These are phyloP conservation scores for Piprites chloris DNA, from an alignment of 2,113 vertebrate species.

Conservation along the genomic window DNA sequence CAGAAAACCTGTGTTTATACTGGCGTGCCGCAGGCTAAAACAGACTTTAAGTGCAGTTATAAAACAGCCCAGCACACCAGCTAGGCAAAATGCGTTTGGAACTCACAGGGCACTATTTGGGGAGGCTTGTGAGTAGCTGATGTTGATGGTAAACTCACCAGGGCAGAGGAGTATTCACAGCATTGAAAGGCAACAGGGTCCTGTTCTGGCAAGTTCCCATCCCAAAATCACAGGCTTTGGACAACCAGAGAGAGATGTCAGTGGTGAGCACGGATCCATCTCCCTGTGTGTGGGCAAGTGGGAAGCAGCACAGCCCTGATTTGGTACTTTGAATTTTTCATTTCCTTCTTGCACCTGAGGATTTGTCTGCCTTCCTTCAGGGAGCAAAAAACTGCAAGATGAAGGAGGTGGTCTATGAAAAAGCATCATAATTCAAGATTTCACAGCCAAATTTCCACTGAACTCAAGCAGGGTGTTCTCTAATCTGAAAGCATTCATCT, in stretches of 20 bases:
- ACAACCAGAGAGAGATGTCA: fast-evolving
- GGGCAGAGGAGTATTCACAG: not conserved
- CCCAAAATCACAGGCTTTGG: not conserved
- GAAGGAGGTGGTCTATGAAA: not conserved
- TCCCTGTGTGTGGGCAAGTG: not conserved
- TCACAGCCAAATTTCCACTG: not conserved
- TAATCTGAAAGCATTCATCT: not conserved
- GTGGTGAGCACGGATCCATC: not conserved
- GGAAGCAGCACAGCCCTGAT: not conserved
- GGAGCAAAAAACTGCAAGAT: not conserved
- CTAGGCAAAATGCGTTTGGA: not conserved
- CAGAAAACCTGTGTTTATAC: not conserved
- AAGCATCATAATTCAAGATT: not conserved
- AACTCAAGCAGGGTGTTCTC: not conserved
- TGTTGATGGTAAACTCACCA: not conserved
- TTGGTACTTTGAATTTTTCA: not conserved
- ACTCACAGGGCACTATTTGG: not conserved
- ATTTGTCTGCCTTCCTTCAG: not conserved
- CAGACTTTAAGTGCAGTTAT: not conserved
- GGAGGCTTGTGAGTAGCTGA: not conserved
- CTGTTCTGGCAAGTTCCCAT: not conserved
- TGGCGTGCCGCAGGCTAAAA: not conserved
- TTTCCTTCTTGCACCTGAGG: not conserved
- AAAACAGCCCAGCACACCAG: not conserved
- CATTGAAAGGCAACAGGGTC: not conserved